These are phyloP conservation scores for Oncorhynchus nerka DNA, from an alignment of 2,113 vertebrate species.

Conservation along the genomic window DNA sequence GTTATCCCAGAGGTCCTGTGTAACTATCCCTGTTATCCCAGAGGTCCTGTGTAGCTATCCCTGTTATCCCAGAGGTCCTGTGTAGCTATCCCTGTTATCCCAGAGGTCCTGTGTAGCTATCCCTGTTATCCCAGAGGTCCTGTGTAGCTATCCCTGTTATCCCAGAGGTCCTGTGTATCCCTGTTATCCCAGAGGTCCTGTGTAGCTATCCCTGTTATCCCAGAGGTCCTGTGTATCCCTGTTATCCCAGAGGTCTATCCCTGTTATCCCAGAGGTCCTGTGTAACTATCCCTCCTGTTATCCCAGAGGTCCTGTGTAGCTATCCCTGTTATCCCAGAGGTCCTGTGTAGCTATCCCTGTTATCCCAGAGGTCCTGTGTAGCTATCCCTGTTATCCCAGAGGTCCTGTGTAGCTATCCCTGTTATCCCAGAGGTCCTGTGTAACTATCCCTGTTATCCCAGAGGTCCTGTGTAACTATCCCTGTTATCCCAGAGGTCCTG, in stretches of 20 bases:
- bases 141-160: neutral
- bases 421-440: neutral
- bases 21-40: neutral
- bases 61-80: neutral
- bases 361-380: neutral
- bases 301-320: neutral
- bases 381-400: neutral
- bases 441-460: neutral
- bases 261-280: neutral
- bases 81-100: neutral
- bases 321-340: neutral
- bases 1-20: neutral
- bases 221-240: neutral
- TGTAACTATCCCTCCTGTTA: neutral
- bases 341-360: neutral
- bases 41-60: neutral
- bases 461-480: neutral
- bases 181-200: too few relatives aligned
- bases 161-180: neutral
- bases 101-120: neutral
- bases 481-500: neutral
- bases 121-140: neutral
- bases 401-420: neutral
- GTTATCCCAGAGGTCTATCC: too few relatives aligned
- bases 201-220: neutral